phyloP scores from a whole-genome alignment of 2,113 vertebrate species.

The Callithrix jacchus region DNA sequence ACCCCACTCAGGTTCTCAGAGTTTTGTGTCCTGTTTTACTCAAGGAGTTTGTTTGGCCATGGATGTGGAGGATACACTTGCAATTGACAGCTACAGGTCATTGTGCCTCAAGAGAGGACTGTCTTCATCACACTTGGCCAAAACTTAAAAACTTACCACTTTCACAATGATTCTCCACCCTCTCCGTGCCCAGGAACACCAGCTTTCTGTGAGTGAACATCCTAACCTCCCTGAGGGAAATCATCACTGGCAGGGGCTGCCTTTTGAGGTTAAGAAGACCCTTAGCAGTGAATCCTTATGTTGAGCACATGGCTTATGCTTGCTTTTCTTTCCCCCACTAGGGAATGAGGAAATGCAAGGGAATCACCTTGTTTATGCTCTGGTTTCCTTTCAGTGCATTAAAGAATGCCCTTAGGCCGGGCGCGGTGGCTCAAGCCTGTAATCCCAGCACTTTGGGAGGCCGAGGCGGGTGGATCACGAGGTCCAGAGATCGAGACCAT shows the following conservation, averaged over 20 bases:
- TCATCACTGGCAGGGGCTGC: rapidly evolving
- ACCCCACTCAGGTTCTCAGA: neutral
- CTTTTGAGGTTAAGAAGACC: neutral
- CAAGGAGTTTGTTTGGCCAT: rapidly evolving
- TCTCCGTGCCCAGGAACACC: rapidly evolving
- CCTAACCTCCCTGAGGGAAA: neutral
- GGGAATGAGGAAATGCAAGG: neutral
- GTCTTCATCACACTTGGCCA: neutral
- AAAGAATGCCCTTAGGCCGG: neutral
- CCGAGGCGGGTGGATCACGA: no score
- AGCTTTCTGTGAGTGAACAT: neutral
- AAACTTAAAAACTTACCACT: no score
- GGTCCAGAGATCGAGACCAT: no score
- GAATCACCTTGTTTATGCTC: neutral
- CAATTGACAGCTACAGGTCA: rapidly evolving
- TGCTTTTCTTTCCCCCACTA: neutral
- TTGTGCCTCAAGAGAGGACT: neutral
- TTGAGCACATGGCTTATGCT: neutral
- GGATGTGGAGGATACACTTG: neutral
- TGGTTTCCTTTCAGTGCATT: neutral
- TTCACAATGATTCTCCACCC: neutral
- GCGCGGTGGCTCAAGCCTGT: no score
- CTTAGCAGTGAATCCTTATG: neutral
- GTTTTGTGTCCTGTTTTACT: neutral
- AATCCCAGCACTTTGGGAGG: no score